Evolutionary conservation across 2,888 invertebrate genomes (phyloP).

Genomic region (Cantharis nigra): DNA sequence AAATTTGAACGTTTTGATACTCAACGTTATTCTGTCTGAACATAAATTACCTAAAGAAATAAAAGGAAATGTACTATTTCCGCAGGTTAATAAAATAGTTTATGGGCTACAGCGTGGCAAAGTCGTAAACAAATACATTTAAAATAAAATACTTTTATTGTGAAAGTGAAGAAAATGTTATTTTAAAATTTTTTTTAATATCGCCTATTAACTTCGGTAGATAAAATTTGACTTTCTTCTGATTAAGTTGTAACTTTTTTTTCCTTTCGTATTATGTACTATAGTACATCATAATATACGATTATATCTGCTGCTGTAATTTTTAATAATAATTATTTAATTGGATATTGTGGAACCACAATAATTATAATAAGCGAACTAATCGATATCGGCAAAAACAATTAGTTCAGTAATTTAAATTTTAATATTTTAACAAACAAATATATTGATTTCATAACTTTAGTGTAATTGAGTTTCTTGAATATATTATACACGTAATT

Average conservation of each 20-base stretch:
- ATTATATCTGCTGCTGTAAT: background rate
- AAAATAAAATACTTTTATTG: conserved; percentile 30
- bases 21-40: conserved; percentile 17
- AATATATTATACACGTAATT: background rate
- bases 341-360: background rate
- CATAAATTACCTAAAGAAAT: conserved; percentile 27
- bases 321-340: background rate
- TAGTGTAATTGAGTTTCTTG: background rate
- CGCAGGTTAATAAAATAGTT: conserved; percentile 29
- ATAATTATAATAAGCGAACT: background rate
- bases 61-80: conserved; percentile 29
- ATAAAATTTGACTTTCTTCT: background rate
- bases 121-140: conserved; percentile 30
- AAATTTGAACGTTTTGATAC: background rate
- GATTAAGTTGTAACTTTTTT: background rate
- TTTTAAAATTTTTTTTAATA: background rate
- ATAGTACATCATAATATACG: background rate
- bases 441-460: conserved; percentile 1
- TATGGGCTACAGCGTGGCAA: conserved; percentile 28
- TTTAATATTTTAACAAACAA: conserved; percentile 1
- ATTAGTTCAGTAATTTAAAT: background rate
- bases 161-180: conserved; percentile 26
- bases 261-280: background rate
- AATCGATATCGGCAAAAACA: background rate
- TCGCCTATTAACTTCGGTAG: background rate